These are phyloP conservation scores for Cephus spinipes DNA, from an alignment of 2,888 invertebrate species.

Conservation along the genomic window DNA sequence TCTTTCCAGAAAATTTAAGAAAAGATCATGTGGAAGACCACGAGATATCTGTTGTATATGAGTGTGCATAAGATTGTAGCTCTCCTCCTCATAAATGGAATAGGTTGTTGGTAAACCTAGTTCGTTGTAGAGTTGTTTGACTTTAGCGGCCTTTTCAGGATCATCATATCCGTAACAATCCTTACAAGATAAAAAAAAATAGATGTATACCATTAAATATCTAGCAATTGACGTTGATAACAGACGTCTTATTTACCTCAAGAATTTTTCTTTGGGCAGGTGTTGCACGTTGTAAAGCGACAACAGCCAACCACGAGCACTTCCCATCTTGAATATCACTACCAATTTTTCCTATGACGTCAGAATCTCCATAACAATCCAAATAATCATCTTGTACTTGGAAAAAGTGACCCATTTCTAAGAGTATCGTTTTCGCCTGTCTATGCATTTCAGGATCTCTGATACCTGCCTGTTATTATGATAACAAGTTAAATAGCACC, in stretches of 20 bases:
- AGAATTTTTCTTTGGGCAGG: conserved; percentile 78
- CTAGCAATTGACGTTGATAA: conserved; percentile 1
- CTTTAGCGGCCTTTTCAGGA: conserved; percentile 74
- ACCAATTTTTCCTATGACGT: conserved; percentile 88
- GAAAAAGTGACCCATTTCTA: conserved; percentile 95
- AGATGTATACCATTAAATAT: background rate
- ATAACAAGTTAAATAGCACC: conserved; percentile 5
- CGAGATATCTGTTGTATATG: conserved; percentile 88
- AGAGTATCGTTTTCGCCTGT: conserved; percentile 85
- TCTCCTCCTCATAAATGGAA: conserved; percentile 85
- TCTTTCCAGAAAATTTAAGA: conserved; percentile 84
- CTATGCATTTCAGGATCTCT: conserved; percentile 84
- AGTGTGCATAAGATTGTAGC: conserved; percentile 82
- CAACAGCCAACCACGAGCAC: conserved; percentile 94
- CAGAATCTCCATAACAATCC: conserved; percentile 90
- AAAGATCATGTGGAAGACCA: conserved; percentile 83
- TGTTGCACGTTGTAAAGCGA: conserved; percentile 84
- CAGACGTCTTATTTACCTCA: conserved; percentile 64
- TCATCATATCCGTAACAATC: conserved; percentile 82
- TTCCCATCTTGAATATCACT: conserved; percentile 96
- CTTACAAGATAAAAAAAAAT: conserved; percentile 25
- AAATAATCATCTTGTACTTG: conserved; percentile 93
- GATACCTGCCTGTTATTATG: conserved; percentile 68
- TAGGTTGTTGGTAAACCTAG: conserved; percentile 82
- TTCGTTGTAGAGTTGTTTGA: conserved; percentile 83